Evolutionary conservation across 2,113 vertebrate species (phyloP), one percentile per base, ranked within the genome.

Genomic region (Isichthys henryi): DNA sequence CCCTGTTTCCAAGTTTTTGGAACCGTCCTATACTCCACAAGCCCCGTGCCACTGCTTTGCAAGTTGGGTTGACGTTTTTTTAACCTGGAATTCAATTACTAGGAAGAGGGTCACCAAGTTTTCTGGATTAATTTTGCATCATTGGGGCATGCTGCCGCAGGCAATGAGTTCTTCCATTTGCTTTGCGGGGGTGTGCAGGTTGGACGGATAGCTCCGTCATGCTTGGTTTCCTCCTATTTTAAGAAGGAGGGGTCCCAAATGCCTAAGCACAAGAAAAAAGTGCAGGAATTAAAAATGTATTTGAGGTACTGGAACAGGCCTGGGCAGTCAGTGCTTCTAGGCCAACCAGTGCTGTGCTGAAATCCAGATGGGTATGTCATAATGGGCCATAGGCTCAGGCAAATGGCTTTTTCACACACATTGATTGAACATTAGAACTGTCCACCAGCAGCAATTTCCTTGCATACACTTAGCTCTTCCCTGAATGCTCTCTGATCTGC

Each of bases 51-150:
- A 15, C 53, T 9, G 58, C 31, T 87, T 87, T 27, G 46, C 45
- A 56, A 46, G 85, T 50, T 46, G 35, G 89, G 52, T 90, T 49
- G 46, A 87, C 5, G 15, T 45, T 77, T 90, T 90, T 49, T 89
- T 49, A 13, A 53, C 89, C 19, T 45, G 49, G 85, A 90, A 90
- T 90, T 90, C 89, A 87, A 46, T 90, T 87, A 5, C 74, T 48
- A 62, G 39, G 50, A 45, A 21, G 88, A 52, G 45, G 52, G 39
- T 82, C 50, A 89, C 19, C 88, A 49, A 15, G n/a, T 56, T 86
- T 35, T 89, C n/a, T 31, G 88, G 80, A 89, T 89, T 89, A 84
- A 89, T 89, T 89, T 66, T 89, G 56, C 52, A 66, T 85, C 53
- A 66, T 9, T 45, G 35, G 19, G 66, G 17, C 19, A 31, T 9